A percentile compares a stretch with the other conserved stretches of the same genome.
phyloP scores from a whole-genome alignment of 2,888 invertebrate genomes.

The Rotaria macrura region DNA sequence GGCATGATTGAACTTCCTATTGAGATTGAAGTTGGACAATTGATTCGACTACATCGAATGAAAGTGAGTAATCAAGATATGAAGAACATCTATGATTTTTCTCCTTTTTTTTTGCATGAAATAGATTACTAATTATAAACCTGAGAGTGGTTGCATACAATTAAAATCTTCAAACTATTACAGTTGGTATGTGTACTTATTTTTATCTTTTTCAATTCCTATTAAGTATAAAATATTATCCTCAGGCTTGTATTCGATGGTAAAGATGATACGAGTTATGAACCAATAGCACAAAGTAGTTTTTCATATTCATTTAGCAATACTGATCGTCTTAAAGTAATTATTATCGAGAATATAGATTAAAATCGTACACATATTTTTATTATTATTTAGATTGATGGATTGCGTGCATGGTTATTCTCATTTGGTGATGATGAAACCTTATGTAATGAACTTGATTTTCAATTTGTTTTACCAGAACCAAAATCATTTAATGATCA shows the following conservation, averaged over 20 bases:
- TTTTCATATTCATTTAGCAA: neutral
- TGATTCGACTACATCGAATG: conserved; percentile 2
- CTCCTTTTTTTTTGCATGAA: neutral
- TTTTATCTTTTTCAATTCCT: neutral
- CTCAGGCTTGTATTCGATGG: neutral
- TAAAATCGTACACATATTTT: too few relatives aligned
- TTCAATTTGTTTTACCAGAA: neutral
- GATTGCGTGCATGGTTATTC: neutral
- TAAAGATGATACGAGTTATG: neutral
- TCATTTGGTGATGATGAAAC: neutral
- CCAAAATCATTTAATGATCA: neutral
- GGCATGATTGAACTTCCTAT: neutral
- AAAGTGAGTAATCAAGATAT: neutral
- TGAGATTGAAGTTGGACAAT: neutral
- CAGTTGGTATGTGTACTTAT: neutral
- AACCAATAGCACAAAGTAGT: neutral
- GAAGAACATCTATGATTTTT: neutral
- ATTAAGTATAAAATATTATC: neutral
- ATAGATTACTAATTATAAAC: neutral
- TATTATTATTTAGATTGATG: neutral
- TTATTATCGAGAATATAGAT: neutral
- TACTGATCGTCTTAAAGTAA: neutral
- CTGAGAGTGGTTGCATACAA: neutral
- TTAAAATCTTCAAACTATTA: neutral
- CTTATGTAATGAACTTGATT: neutral